These are phyloP conservation scores for Phylloscopus trochiloides DNA, from an alignment of 2,113 vertebrate genomes.

Conservation along the genomic window DNA sequence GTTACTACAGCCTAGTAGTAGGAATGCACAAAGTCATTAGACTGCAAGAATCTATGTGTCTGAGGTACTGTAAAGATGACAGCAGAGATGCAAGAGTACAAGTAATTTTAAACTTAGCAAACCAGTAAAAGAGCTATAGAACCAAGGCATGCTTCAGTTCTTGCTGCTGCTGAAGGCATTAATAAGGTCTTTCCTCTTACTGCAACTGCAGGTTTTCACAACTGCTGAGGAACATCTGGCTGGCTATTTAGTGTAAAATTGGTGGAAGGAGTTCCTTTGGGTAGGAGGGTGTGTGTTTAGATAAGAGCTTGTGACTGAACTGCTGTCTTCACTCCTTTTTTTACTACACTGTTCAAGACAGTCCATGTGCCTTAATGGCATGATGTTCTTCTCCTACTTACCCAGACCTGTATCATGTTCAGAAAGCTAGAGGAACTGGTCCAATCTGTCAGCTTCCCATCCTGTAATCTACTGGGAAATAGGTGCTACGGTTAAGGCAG, in stretches of 20 bases:
- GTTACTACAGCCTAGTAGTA: background rate
- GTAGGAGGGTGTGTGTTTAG: background rate
- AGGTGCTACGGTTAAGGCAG: background rate
- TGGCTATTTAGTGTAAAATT: background rate
- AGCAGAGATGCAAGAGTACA: background rate
- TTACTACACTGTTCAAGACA: background rate
- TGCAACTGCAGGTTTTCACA: background rate
- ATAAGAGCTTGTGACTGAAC: background rate
- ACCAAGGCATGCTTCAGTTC: background rate
- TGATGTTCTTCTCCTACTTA: fast-evolving
- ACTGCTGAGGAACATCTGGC: background rate
- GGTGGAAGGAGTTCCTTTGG: background rate
- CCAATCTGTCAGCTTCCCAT: background rate
- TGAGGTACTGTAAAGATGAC: background rate
- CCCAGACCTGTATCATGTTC: background rate
- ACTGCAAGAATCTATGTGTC: background rate
- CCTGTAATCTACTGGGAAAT: background rate
- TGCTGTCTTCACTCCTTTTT: background rate
- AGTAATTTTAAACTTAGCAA: background rate
- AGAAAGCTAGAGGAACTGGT: background rate
- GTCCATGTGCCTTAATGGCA: background rate
- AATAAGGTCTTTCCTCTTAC: background rate
- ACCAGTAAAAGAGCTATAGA: background rate
- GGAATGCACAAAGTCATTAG: background rate
- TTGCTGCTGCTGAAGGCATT: background rate